Evolutionary conservation across 2,888 invertebrate genomes (phyloP).

Genomic region (Aleiodes leptofemur): DNA sequence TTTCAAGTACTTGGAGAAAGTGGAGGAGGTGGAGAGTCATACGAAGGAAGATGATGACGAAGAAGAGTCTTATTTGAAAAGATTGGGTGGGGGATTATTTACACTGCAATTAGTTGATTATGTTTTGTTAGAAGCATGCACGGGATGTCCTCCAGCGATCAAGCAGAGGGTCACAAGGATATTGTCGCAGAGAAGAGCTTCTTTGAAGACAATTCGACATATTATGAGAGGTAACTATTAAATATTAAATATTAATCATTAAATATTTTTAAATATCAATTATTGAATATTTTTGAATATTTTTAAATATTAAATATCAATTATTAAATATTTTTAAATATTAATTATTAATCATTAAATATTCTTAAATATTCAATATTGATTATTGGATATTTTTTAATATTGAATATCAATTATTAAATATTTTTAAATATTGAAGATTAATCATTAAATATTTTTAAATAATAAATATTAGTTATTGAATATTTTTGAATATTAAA

Average conservation of each 20-base stretch:
- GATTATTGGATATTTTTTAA: too few species aligned
- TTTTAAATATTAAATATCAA: too few species aligned
- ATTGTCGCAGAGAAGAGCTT: slow-evolving; percentile 91
- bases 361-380: too few species aligned
- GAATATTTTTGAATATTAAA: too few species aligned
- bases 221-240: slow-evolving; percentile 88
- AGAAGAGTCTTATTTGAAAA: slow-evolving; percentile 90
- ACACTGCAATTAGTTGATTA: slow-evolving; percentile 96
- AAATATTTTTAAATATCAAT: too few species aligned
- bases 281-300: too few species aligned
- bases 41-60: slow-evolving; percentile 86
- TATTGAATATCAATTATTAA: too few species aligned
- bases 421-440: not conserved
- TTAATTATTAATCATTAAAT: too few species aligned
- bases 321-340: too few species aligned
- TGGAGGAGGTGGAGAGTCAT: slow-evolving; percentile 85
- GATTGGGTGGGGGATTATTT: slow-evolving; percentile 96
- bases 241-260: not conserved
- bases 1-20: slow-evolving; percentile 96
- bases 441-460: too few species aligned
- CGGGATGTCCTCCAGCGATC: slow-evolving; percentile 83
- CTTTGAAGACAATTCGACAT: slow-evolving; percentile 93
- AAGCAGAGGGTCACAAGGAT: slow-evolving; percentile 94
- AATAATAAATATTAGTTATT: too few species aligned
- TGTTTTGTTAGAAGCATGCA: slow-evolving; percentile 87